Evolutionary conservation across 2,797 vertebrate species (phyloP).

Genomic region (Neomorphus geoffroyi): DNA sequence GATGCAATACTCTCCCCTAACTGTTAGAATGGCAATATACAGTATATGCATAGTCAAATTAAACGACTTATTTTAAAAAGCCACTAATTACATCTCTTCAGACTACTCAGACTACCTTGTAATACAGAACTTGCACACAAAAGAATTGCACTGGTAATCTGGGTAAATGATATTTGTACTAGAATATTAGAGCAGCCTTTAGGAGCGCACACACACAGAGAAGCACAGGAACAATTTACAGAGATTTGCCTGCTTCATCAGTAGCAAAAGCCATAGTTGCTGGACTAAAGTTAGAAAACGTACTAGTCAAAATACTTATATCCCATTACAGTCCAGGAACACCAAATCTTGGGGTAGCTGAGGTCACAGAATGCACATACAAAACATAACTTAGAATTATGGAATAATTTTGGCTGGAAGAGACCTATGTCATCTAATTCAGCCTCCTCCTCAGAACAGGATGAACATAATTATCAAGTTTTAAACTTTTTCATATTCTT

Average conservation of each 20-base stretch:
- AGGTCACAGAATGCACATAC: not conserved
- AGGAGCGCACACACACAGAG: not conserved
- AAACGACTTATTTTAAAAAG: not conserved
- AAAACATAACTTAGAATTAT: not conserved
- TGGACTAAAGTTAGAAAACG: not conserved
- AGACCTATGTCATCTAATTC: not conserved
- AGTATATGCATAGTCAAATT: not conserved
- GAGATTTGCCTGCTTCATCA: not conserved
- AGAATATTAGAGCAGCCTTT: not conserved
- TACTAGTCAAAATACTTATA: not conserved
- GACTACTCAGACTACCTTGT: not conserved
- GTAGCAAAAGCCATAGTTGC: not conserved
- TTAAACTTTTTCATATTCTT: not conserved
- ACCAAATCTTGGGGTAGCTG: not conserved
- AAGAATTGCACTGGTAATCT: not conserved
- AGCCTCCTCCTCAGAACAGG: not conserved
- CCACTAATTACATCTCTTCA: not conserved
- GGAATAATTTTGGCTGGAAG: not conserved
- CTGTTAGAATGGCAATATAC: not conserved
- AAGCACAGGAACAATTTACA: not conserved
- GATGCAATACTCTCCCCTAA: not conserved
- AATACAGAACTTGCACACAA: not conserved
- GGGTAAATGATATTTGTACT: not conserved
- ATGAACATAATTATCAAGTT: not conserved
- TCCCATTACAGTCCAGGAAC: not conserved